These are phyloP conservation scores for Scolopax bukidnonensis DNA, from an alignment of 2,797 vertebrate species.

Conservation along the genomic window DNA sequence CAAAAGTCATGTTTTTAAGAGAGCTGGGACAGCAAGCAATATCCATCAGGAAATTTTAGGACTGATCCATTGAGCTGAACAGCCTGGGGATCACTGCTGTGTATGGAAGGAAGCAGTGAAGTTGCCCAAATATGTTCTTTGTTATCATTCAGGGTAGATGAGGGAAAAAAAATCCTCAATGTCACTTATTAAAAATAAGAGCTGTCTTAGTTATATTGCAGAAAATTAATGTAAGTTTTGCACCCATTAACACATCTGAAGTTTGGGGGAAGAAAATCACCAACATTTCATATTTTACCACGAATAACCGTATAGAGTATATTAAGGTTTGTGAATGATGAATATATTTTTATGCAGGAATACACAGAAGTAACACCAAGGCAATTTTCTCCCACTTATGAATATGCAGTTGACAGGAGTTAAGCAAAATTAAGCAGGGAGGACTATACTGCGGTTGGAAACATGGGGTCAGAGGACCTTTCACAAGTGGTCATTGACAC, in stretches of 20 bases:
- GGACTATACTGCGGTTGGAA: not conserved
- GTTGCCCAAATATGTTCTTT: not conserved
- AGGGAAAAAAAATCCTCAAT: not conserved
- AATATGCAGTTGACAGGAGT: not conserved
- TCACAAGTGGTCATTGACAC: not conserved
- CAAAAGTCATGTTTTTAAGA: not conserved
- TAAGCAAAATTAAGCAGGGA: conserved; percentile 3
- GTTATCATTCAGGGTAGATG: not conserved
- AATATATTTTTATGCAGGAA: conserved; percentile 37
- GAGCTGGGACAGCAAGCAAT: not conserved
- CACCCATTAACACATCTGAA: not conserved
- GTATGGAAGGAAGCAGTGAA: not conserved
- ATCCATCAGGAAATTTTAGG: not conserved
- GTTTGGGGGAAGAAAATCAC: not conserved
- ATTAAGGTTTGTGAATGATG: not conserved
- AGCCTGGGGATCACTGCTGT: not conserved
- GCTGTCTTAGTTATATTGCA: not conserved
- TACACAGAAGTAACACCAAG: conserved; percentile 13
- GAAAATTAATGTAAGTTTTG: not conserved
- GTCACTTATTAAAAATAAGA: not conserved
- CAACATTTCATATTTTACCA: not conserved
- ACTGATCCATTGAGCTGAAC: not conserved
- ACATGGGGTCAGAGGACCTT: not conserved
- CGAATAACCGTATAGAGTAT: conserved; percentile 7
- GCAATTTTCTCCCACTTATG: not conserved